These are phyloP conservation scores for Pinna nobilis DNA, from an alignment of 1,140 invertebrate genomes.

Conservation along the genomic window DNA sequence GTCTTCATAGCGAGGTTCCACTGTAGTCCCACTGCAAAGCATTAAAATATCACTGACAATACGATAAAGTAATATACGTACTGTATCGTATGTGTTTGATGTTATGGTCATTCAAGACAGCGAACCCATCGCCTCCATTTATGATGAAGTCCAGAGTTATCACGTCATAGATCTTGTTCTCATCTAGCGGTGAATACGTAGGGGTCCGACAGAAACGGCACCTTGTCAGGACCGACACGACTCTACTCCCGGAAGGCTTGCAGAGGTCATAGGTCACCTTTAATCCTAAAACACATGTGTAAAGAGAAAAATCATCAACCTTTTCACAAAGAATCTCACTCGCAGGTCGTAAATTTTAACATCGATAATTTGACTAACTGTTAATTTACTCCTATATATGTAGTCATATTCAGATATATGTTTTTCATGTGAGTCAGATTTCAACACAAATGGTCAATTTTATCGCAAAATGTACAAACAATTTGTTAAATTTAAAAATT, in stretches of 20 bases:
- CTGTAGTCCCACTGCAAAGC: neutral
- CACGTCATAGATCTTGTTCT: slow-evolving; percentile 78
- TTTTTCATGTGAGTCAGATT: too few relatives aligned
- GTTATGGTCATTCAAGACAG: slow-evolving; percentile 68
- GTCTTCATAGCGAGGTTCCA: too few relatives aligned
- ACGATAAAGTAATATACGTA: neutral
- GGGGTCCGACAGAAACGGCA: slow-evolving; percentile 83
- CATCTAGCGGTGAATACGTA: slow-evolving; percentile 76
- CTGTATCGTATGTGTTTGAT: slow-evolving; percentile 6
- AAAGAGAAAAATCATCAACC: neutral
- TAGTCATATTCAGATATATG: too few relatives aligned
- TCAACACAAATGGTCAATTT: too few relatives aligned
- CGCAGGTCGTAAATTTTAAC: neutral
- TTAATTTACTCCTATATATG: neutral
- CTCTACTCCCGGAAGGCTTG: slow-evolving; percentile 78
- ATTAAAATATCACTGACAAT: neutral
- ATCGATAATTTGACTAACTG: neutral
- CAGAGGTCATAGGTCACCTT: slow-evolving; percentile 78
- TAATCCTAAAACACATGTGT: slow-evolving; percentile 65
- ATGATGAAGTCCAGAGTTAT: slow-evolving; percentile 80
- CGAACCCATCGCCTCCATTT: slow-evolving; percentile 81
- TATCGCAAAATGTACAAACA: too few relatives aligned
- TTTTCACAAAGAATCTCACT: neutral
- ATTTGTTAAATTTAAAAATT: too few relatives aligned
- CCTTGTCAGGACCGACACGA: slow-evolving; percentile 77